Base-by-base conservation (phyloP, 1,140 invertebrate genomes). In the Listronotus bonariensis region DNA sequence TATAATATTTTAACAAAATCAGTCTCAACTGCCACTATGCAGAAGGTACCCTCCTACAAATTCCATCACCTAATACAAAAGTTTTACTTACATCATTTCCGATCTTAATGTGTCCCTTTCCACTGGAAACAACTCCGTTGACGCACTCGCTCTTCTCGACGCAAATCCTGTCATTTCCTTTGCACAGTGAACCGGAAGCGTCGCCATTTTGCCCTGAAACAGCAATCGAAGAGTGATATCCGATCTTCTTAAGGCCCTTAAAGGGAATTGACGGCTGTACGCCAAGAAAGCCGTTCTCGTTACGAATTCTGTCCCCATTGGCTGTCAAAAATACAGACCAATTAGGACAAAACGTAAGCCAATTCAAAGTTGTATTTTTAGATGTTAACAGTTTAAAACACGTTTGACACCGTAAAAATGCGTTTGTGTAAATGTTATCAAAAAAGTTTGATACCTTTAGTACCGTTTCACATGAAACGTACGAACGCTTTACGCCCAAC, bases 101-200 rank as follows among this genome's bases (percentile, higher is more conserved):
- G 1, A 81, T 77, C 72, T 83, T 82, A 14, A 80, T 74, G 0
- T 83, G 62, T 15, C 77, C 80, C 26, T 11, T 20, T 41, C 77
- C 78, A 26, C 79, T 79, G 73, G 76, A 82, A 12, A 84, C 81
- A 8, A 82, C 81, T 51, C 86, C 86, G 60, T 86, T 83, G 61
- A 78, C 75, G 69, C 86, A 87, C 60, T 82, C 79, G 1, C 81
- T 59, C 49, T 81, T 83, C 0, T 80, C 72, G 0, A 86, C 85
- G 71, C 86, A 87, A 42, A 82, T 80, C 71, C 81, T 82, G 45
- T 82, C 82, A 31, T 79, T 73, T 9, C 82, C 83, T 57, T 76
- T 76, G 66, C 85, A 87, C 15, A 41, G 45, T 2, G 52, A 54
- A 54, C 40, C 20, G 11, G 40, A 32, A 34, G 34, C 17, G 15